These are phyloP conservation scores for Oxycera nigricornis DNA, from an alignment of 2,888 invertebrate species.

Conservation along the genomic window DNA sequence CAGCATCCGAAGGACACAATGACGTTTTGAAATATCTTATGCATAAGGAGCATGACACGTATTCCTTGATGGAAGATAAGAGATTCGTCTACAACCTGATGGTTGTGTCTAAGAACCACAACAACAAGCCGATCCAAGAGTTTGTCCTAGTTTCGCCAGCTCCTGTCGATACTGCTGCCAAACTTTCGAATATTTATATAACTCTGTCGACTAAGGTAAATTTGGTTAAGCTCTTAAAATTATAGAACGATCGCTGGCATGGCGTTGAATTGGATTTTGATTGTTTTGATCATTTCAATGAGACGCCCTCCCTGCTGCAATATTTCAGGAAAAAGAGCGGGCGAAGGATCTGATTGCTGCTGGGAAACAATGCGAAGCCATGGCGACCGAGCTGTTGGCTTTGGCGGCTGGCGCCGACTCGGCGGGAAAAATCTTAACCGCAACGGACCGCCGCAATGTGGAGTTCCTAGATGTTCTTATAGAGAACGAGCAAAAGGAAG, in stretches of 20 bases:
- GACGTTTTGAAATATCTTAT: constrained; percentile 94
- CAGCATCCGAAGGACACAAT: constrained; percentile 96
- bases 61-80: constrained; percentile 95
- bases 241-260: neutral
- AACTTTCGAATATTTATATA: constrained; percentile 91
- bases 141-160: constrained; percentile 99
- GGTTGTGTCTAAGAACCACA: constrained; percentile 95
- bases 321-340: constrained; percentile 88
- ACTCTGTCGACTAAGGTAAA: constrained; percentile 82
- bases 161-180: constrained; percentile 98
- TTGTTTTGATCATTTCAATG: too few species aligned
- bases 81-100: constrained; percentile 98
- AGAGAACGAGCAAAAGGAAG: constrained; percentile 98
- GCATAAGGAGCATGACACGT: constrained; percentile 97
- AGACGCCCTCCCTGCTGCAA: neutral
- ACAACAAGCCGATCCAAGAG: constrained; percentile 96
- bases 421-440: constrained; percentile 91
- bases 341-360: constrained; percentile 96
- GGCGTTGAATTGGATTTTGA: neutral
- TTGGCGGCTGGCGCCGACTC: constrained; percentile 94
- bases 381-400: constrained; percentile 96
- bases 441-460: constrained; percentile 91
- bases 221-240: neutral
- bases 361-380: constrained; percentile 94
- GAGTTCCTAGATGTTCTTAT: constrained; percentile 97